A percentile compares a stretch with the other conserved stretches of the same genome.
Conservation (phyloP, 1,140 invertebrate species). For the Thaumetopoea pityocampa region DNA sequence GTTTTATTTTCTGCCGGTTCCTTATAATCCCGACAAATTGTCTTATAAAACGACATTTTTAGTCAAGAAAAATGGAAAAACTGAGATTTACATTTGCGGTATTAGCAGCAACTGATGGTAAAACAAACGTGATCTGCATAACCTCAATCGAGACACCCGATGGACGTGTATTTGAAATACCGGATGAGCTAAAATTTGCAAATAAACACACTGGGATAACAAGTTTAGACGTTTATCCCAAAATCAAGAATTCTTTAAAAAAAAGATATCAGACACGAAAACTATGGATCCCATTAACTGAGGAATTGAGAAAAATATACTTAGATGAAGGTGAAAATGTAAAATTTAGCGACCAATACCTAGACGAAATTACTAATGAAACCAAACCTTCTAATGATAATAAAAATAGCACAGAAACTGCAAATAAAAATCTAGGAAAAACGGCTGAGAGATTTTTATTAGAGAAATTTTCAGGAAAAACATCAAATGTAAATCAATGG, state of each 20-base stretch:
- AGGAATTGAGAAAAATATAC: slow-evolving; percentile 27
- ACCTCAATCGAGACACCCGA: slow-evolving; percentile 27
- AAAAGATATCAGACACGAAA: slow-evolving; percentile 24
- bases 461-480: slow-evolving; percentile 33
- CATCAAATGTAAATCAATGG: slow-evolving; percentile 29
- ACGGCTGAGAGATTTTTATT: slow-evolving; percentile 25
- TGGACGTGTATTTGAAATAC: slow-evolving; percentile 19
- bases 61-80: slow-evolving; percentile 24
- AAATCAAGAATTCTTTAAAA: slow-evolving; percentile 21
- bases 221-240: slow-evolving; percentile 5
- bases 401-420: slow-evolving; percentile 1
- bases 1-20: no score
- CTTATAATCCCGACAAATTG: slow-evolving; percentile 52
- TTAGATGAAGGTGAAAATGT: slow-evolving; percentile 39
- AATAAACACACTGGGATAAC: slow-evolving; percentile 18
- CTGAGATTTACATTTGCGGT: slow-evolving; percentile 22
- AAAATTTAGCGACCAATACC: slow-evolving; percentile 35
- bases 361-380: slow-evolving; percentile 27
- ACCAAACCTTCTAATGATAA: slow-evolving; percentile 1
- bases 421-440: slow-evolving; percentile 22
- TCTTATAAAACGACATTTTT: slow-evolving; percentile 34
- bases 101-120: slow-evolving; percentile 24
- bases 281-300: slow-evolving; percentile 26
- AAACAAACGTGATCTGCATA: slow-evolving; percentile 36
- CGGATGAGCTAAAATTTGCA: slow-evolving; percentile 19